Evolutionary conservation across 2,113 vertebrate species (phyloP), one percentile per base, ranked within the genome.

Genomic region (Engystomops pustulosus): DNA sequence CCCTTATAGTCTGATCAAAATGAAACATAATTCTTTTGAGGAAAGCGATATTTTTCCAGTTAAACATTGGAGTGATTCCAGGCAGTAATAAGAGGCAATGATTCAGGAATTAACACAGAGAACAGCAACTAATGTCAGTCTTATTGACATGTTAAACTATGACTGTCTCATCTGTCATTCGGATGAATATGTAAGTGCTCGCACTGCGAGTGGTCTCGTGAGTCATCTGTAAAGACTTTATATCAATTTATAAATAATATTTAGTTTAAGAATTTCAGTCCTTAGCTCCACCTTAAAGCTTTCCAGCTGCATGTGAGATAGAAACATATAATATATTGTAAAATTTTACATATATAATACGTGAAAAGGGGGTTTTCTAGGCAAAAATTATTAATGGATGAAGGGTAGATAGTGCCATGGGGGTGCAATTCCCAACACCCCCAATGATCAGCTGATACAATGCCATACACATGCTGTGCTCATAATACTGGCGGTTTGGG

Each of bases 141-240:
- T 30, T 47, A 47, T 38, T 65, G 77, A 79, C 77, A 79, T 15
- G 55, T 30, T 65, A 67, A 60, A 79, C 77, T 44, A 47, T 30
- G 58, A 45, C 36, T 67, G 38, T n/a, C 41, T 62, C 20, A 79
- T 79, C 75, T 79, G 55, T 65, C 58, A 79, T 17, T 79, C 15
- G 32, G 41, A 62, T 62, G 38, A 38, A 4, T 18, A 79, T 65
- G 34, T 60, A 30, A 44, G 60, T 62, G 44, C 38, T 79, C 20
- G 38, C 55, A 15, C 51, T 60, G 51, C 18, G 9, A 77, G 49
- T 44, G 38, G 32, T 25, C 20, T 15, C 14, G 7, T 78, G 75
- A 78, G 36, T 78, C 75, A 78, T 60, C 53, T 58, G 20, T 12
- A 34, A 41, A 25, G 53, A 78, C n/a, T 6, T 78, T 6, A 6